Percentiles rank a stretch among this genome's conserved stretches.
Evolutionary conservation across 2,888 invertebrate species (phyloP).

Genomic region (Leucoptera coffeella): DNA sequence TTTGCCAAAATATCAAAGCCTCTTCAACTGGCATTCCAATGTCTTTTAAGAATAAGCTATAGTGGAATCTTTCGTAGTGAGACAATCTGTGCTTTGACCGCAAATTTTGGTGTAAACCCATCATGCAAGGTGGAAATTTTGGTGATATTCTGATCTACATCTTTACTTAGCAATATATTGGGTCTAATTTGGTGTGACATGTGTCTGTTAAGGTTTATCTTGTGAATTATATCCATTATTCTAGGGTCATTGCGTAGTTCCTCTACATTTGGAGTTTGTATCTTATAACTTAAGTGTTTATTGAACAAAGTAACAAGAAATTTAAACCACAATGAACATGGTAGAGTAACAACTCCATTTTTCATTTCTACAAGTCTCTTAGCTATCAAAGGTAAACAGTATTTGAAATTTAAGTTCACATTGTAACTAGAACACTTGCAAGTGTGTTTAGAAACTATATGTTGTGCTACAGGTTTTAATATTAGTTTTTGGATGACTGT

Average conservation of each 20-base stretch:
- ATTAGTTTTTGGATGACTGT: constrained; percentile 22
- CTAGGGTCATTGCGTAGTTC: constrained; percentile 24
- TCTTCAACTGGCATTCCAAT: constrained; percentile 61
- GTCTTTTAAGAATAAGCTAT: constrained; percentile 66
- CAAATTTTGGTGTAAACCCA: constrained; percentile 49
- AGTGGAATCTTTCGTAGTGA: constrained; percentile 58
- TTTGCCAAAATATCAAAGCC: constrained; percentile 58
- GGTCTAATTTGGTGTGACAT: constrained; percentile 10
- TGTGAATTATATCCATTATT: constrained; percentile 20
- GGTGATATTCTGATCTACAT: constrained; percentile 30
- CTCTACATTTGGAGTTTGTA: constrained; percentile 16
- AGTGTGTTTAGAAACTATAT: constrained; percentile 16
- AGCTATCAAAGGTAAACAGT: constrained; percentile 47
- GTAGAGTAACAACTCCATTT: constrained; percentile 43
- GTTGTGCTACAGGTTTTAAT: constrained; percentile 25
- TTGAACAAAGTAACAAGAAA: constrained; percentile 37
- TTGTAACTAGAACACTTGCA: constrained; percentile 14
- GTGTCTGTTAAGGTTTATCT: constrained; percentile 14
- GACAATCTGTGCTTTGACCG: constrained; percentile 55
- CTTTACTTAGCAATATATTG: constrained; percentile 15
- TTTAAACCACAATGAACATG: constrained; percentile 52
- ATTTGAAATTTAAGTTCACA: constrained; percentile 45
- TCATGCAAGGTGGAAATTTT: constrained; percentile 62
- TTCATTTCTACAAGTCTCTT: constrained; percentile 42
- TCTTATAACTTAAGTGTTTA: constrained; percentile 24